Evolutionary conservation across 1,140 invertebrate genomes (phyloP).

Genomic region (Magallana gigas): DNA sequence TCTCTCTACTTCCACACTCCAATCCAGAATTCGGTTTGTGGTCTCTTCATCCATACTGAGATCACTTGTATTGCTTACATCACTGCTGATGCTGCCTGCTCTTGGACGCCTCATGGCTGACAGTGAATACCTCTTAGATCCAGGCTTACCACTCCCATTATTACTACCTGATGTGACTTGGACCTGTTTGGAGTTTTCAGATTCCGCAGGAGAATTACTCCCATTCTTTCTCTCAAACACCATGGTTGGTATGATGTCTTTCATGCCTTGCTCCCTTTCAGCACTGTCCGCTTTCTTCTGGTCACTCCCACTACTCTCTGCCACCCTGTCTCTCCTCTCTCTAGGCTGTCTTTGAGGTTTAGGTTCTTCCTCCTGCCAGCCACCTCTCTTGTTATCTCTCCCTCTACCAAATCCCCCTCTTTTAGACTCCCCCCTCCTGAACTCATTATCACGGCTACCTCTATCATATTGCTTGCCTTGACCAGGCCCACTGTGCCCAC

Average conservation of each 20-base stretch:
- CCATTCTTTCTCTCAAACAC: constrained; percentile 51
- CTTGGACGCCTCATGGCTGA: constrained; percentile 63
- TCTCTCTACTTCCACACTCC: constrained; percentile 67
- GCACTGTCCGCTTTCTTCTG: constrained; percentile 43
- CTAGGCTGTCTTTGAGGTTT: constrained; percentile 42
- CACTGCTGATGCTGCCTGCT: constrained; percentile 72
- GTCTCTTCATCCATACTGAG: constrained; percentile 67
- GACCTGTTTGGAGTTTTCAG: not conserved
- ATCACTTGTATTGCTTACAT: constrained; percentile 69
- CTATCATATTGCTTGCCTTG: not conserved
- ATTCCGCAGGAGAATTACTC: constrained; percentile 32
- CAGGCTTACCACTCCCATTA: constrained; percentile 42
- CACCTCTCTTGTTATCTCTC: constrained; percentile 39
- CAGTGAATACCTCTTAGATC: constrained; percentile 61
- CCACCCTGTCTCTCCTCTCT: constrained; percentile 20
- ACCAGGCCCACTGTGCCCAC: not conserved
- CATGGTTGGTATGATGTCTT: constrained; percentile 55
- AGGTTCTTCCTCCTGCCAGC: constrained; percentile 48
- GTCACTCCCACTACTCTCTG: constrained; percentile 30
- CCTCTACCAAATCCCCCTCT: constrained; percentile 37
- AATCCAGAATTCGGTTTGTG: constrained; percentile 61
- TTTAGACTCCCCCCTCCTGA: constrained; percentile 31
- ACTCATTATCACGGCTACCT: constrained; percentile 29
- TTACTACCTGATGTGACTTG: not conserved
- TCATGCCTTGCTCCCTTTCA: constrained; percentile 44